Conservation (phyloP, 2,888 invertebrate genomes). For the Poecilus cupreus region DNA sequence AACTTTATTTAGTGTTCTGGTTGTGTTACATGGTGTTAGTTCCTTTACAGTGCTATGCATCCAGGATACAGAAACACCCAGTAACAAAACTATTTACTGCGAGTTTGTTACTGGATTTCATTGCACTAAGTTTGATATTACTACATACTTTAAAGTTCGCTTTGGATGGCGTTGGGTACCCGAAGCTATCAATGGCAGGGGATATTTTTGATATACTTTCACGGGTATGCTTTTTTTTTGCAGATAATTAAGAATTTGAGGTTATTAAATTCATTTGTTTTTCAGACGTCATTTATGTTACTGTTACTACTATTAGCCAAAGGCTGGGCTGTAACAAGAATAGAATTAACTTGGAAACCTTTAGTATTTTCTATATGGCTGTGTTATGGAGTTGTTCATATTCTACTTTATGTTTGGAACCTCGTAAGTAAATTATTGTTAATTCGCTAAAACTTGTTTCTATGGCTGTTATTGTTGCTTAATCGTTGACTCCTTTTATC, state of each 20-base stretch:
- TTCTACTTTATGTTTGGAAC: slow-evolving; percentile 96
- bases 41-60: slow-evolving; percentile 94
- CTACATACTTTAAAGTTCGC: slow-evolving; percentile 93
- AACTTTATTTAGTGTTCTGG: slow-evolving; percentile 92
- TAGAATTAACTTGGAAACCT: slow-evolving; percentile 91
- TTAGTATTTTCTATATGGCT: slow-evolving; percentile 92
- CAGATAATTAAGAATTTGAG: slow-evolving; percentile 6
- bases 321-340: slow-evolving; percentile 96
- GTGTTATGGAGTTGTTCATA: slow-evolving; percentile 92
- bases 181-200: slow-evolving; percentile 88
- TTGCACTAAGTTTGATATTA: slow-evolving; percentile 90
- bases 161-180: slow-evolving; percentile 91
- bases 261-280: slow-evolving; percentile 63
- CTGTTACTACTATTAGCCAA: slow-evolving; percentile 93
- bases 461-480: no score
- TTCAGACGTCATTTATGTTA: slow-evolving; percentile 94
- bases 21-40: slow-evolving; percentile 89
- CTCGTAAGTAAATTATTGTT: slow-evolving; percentile 80
- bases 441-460: no score
- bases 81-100: slow-evolving; percentile 93
- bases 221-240: slow-evolving; percentile 77
- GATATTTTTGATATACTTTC: slow-evolving; percentile 95
- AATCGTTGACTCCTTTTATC: no score
- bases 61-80: slow-evolving; percentile 90
- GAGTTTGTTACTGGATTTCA: slow-evolving; percentile 88